Evolutionary conservation across 1,140 invertebrate species (phyloP).

Genomic region (Hypothenemus hampei): DNA sequence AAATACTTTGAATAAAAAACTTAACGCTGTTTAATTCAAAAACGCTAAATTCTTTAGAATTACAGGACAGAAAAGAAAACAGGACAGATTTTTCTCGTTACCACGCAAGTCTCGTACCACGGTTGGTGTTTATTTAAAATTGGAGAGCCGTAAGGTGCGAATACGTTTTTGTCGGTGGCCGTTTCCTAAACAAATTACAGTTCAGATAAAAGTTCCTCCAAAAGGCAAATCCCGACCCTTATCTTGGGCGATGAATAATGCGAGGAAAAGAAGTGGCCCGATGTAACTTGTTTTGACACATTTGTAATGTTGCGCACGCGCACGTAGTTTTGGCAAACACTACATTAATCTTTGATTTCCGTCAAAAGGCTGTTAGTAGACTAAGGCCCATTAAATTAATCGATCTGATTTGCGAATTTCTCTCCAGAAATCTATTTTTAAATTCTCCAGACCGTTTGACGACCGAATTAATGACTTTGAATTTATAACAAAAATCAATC

Average conservation of each 20-base stretch:
- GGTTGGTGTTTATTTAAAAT: slow-evolving; percentile 44
- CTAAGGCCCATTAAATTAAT: slow-evolving; percentile 21
- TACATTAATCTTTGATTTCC: slow-evolving; percentile 20
- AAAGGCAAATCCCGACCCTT: slow-evolving; percentile 44
- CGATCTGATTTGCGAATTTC: slow-evolving; percentile 18
- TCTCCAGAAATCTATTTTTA: slow-evolving; percentile 12
- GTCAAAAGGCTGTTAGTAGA: slow-evolving; percentile 19
- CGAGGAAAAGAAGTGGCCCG: slow-evolving; percentile 25
- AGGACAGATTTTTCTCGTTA: too few relatives aligned
- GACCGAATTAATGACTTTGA: slow-evolving; percentile 18
- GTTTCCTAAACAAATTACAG: slow-evolving; percentile 45
- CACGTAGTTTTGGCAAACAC: slow-evolving; percentile 7
- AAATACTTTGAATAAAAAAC: too few relatives aligned
- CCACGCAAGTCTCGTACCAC: too few relatives aligned
- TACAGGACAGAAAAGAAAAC: too few relatives aligned
- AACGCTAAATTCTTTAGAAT: too few relatives aligned
- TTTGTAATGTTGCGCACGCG: slow-evolving; percentile 9
- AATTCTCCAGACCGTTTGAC: slow-evolving; percentile 6
- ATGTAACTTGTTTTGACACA: slow-evolving; percentile 24
- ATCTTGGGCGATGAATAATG: slow-evolving; percentile 44
- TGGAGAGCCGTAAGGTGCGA: slow-evolving; percentile 34
- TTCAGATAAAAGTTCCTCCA: slow-evolving; percentile 44
- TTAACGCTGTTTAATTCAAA: too few relatives aligned
- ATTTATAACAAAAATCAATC: slow-evolving; percentile 6
- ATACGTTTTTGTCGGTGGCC: slow-evolving; percentile 36